Evolutionary conservation across 1,140 invertebrate genomes (phyloP), one percentile per base, ranked within the genome.

Genomic region (Chironomus tepperi): DNA sequence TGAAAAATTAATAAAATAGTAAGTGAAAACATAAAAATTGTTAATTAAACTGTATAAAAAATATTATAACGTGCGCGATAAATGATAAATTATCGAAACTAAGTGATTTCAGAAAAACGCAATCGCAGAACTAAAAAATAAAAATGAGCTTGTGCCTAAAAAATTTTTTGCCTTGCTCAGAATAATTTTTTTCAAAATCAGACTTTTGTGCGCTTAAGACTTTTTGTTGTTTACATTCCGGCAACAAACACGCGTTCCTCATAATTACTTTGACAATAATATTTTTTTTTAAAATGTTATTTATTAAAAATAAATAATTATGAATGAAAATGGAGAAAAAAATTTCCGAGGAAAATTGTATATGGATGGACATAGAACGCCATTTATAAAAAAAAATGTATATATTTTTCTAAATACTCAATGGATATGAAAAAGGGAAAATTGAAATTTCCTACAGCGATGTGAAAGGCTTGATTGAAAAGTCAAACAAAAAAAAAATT

Each of bases 361-460:
- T 34, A 34, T 34, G 24, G 24, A 34, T 34, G 24, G 24, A 70
- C n/a, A 21, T 70, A 21, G 19, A 70, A 70, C 65, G 65, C 65
- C 65, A 70, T 70, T 70, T 70, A 70, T 70, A 70, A 70, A 70
- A 67, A 70, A 21, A 34, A n/a, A n/a, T n/a, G n/a, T n/a, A n/a
- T n/a, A n/a, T 70, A 18, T 9, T 70, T 15, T 70, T 10, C 19
- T 18, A 70, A 1, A 70, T 18, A 21, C 65, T 18, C 5, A 12
- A 57, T 57, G 42, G 43, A 64, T 74, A 73, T 74, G 76, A 73
- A 42, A 72, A 75, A 75, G 74, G 74, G 18, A 75, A 75, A 15
- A 57, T 57, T 57, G 47, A 57, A 34, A 34, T 34, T 34, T 34
- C 24, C 5, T 34, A 34, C 24, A 34, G 5, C 24, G 5, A 34